These are phyloP conservation scores for Hyppa rectilinea DNA, from an alignment of 2,888 invertebrate genomes.

Conservation along the genomic window DNA sequence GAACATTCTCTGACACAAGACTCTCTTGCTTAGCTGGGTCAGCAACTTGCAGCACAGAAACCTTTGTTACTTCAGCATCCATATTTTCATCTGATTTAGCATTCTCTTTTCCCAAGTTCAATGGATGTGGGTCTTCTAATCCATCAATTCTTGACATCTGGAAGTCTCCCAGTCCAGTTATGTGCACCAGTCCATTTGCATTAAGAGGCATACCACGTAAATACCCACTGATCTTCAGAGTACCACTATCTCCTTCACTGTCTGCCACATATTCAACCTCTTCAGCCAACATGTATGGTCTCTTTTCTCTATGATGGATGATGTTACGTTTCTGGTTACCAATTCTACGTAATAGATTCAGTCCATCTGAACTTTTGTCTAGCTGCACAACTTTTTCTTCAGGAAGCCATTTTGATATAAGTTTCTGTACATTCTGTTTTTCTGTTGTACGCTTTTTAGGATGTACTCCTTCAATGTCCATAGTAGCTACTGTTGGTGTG, in stretches of 20 bases:
- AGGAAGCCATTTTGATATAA: constrained; percentile 94
- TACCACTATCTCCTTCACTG: constrained; percentile 89
- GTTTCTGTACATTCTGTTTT: constrained; percentile 92
- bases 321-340: constrained; percentile 95
- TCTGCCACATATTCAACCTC: constrained; percentile 92
- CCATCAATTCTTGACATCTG: constrained; percentile 96
- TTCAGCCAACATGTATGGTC: constrained; percentile 97
- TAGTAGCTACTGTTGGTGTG: constrained; percentile 93
- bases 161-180: constrained; percentile 98
- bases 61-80: constrained; percentile 80
- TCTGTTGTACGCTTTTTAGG: constrained; percentile 93
- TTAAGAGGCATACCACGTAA: constrained; percentile 95
- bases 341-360: constrained; percentile 92
- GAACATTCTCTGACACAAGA: constrained; percentile 94
- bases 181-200: constrained; percentile 97
- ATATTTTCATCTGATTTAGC: constrained; percentile 81
- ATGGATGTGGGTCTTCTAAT: constrained; percentile 92
- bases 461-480: constrained; percentile 94
- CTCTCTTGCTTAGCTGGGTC: constrained; percentile 93
- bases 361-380: constrained; percentile 94
- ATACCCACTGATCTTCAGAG: constrained; percentile 96
- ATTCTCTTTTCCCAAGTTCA: constrained; percentile 89
- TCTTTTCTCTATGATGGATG: constrained; percentile 93
- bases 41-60: constrained; percentile 90
- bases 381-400: constrained; percentile 95